These are phyloP conservation scores for Leptopilina myrica DNA, from an alignment of 2,888 invertebrate species.

Conservation along the genomic window DNA sequence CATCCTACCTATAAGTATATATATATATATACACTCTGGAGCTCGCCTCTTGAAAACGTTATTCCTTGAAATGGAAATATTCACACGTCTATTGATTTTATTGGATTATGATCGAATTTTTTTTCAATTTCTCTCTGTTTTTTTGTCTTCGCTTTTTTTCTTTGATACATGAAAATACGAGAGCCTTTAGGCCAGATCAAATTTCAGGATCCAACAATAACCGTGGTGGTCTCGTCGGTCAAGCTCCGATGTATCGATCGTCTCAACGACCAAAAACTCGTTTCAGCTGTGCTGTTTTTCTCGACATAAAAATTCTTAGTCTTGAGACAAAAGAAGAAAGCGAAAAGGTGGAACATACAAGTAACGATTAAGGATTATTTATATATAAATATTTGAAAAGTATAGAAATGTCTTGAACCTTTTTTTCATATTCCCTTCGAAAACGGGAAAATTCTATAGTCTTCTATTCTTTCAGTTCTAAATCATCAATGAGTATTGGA, in stretches of 20 bases:
- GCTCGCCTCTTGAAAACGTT: neutral
- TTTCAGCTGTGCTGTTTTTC: conserved; percentile 36
- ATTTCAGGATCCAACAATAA: conserved; percentile 41
- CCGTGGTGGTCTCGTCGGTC: conserved; percentile 40
- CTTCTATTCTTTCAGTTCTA: no score
- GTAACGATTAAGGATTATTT: neutral
- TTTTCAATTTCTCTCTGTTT: neutral
- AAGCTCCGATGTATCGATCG: conserved; percentile 38
- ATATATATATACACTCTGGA: neutral
- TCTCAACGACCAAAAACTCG: conserved; percentile 36
- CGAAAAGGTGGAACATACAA: neutral
- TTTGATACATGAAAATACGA: conserved; percentile 32
- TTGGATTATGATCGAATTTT: neutral
- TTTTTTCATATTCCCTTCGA: no score
- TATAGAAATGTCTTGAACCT: no score
- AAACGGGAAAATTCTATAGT: no score
- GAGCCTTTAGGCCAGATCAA: conserved; percentile 25
- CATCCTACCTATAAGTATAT: neutral
- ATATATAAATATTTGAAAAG: no score
- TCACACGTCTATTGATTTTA: neutral
- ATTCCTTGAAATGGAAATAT: conserved; percentile 29
- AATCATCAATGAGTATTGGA: no score
- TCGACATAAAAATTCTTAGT: conserved; percentile 40
- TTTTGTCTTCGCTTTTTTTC: neutral
- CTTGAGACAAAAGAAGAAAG: conserved; percentile 35